Base-by-base conservation (phyloP, 2,797 vertebrate genomes). In the Monodelphis domestica region DNA sequence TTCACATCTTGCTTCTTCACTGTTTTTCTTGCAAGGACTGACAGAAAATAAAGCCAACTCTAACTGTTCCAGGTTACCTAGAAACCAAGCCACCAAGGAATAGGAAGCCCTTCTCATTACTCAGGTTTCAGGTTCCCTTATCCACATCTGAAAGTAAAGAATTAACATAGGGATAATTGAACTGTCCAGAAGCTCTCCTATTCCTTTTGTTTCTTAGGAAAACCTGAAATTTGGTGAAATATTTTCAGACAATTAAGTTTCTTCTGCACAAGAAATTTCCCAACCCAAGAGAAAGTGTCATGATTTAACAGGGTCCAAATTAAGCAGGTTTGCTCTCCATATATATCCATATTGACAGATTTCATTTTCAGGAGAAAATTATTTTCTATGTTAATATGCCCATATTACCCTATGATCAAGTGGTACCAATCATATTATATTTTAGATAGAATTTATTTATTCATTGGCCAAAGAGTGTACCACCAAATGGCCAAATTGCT, bases 71-170 rank as follows among this genome's bases (percentile, higher is more conserved):
- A 7, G 15, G 92, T 96, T 95, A 95, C 95, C 91, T 95, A 87
- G 97, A 96, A 94, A 96, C 97, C 91, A 95, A 50, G 53, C 24
- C 94, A 78, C 92, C 53, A 26, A 88, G 24, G 91, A 93, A 30
- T 52, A 90, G 93, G 45, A 91, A 12, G 0, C n/a, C 0, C 0
- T 2, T n/a, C 70, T 95, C 63, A 3, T 91, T 95, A 93, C 91
- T 91, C 94, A 88, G 59, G 50, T 84, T 84, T 84, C 70, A 50
- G 24, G 38, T 84, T 91, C 52, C 28, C 78, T 92, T 88, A 70
- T 56, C 78, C 54, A 87, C 93, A 59, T 63, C 55, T 95, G 94
- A 93, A 92, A 95, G 89, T 15, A 95, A 87, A 93, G 84, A 94
- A 52, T 54, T 54, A 53, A 70, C 53, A 53, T 38, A 95, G 59